Conservation (phyloP, 2,888 invertebrate species). For the Marasmarcha lunaedactyla region DNA sequence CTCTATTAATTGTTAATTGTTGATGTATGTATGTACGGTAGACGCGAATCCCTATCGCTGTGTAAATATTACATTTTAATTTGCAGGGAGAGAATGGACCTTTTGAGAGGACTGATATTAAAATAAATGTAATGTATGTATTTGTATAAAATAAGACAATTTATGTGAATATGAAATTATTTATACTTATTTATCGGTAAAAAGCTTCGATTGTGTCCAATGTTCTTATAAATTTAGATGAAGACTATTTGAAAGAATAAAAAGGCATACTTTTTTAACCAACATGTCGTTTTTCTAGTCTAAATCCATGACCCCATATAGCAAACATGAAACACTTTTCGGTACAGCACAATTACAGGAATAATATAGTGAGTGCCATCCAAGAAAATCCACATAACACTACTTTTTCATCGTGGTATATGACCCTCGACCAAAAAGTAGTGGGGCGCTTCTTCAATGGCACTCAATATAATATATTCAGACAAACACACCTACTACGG, state of each 20-base stretch:
- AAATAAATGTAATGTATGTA: constrained; percentile 69
- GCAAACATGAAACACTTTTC: too few relatives aligned
- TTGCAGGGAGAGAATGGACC: constrained; percentile 71
- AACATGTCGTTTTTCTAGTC: constrained; percentile 44
- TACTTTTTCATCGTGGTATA: too few relatives aligned
- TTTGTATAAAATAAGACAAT: constrained; percentile 67
- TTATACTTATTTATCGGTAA: constrained; percentile 72
- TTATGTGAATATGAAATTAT: constrained; percentile 71
- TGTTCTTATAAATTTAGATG: constrained; percentile 72
- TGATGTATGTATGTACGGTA: constrained; percentile 70
- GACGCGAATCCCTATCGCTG: constrained; percentile 68
- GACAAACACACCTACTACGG: too few relatives aligned
- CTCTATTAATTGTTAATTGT: constrained; percentile 71
- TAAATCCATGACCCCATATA: not conserved
- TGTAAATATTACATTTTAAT: constrained; percentile 68
- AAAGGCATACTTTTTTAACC: constrained; percentile 72
- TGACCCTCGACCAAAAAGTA: too few relatives aligned
- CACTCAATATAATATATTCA: too few relatives aligned
- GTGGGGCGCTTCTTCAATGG: too few relatives aligned
- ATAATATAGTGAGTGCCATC: too few relatives aligned
- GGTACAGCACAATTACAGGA: too few relatives aligned
- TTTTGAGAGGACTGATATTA: constrained; percentile 71
- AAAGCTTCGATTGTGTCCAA: constrained; percentile 71
- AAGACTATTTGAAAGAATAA: constrained; percentile 70
- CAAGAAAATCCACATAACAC: too few relatives aligned